These are phyloP conservation scores for Zaprionus obscuricornis DNA, from an alignment of 2,888 invertebrate species.

Conservation along the genomic window DNA sequence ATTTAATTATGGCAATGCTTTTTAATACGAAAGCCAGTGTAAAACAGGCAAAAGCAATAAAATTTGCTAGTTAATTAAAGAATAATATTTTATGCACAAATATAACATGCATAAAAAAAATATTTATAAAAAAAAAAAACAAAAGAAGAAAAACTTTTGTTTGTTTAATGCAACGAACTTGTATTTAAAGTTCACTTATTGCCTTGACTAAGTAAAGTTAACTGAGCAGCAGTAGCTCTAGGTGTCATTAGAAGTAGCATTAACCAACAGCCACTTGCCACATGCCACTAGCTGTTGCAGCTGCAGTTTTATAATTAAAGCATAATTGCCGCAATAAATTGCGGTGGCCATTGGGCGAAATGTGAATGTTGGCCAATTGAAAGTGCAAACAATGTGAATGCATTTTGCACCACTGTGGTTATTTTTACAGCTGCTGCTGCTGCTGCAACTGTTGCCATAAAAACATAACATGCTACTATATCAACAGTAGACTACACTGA, in stretches of 20 bases:
- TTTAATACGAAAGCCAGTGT: conserved; percentile 29
- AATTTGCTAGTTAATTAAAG: too few species aligned
- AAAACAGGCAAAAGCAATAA: too few species aligned
- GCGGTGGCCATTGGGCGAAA: conserved; percentile 45
- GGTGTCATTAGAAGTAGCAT: too few species aligned
- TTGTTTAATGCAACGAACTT: too few species aligned
- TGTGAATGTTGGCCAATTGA: conserved; percentile 29
- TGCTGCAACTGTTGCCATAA: conserved; percentile 55
- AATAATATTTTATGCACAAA: too few species aligned
- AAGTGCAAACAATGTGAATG: conserved; percentile 23
- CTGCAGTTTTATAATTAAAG: conserved; percentile 74
- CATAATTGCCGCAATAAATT: conserved; percentile 75
- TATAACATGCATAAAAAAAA: too few species aligned
- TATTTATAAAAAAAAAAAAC: too few species aligned
- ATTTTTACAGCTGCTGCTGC: conserved; percentile 53
- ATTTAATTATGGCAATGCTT: conserved; percentile 70
- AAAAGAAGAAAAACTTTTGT: too few species aligned
- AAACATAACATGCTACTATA: conserved; percentile 27
- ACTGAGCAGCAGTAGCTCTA: too few species aligned
- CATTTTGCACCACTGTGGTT: conserved; percentile 46
- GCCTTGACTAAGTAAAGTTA: too few species aligned
- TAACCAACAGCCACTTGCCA: conserved; percentile 25
- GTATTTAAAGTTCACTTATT: too few species aligned
- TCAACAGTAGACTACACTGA: too few species aligned
- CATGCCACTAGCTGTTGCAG: conserved; percentile 50